Base-by-base conservation (phyloP, 1,140 invertebrate species). In the Musca domestica region DNA sequence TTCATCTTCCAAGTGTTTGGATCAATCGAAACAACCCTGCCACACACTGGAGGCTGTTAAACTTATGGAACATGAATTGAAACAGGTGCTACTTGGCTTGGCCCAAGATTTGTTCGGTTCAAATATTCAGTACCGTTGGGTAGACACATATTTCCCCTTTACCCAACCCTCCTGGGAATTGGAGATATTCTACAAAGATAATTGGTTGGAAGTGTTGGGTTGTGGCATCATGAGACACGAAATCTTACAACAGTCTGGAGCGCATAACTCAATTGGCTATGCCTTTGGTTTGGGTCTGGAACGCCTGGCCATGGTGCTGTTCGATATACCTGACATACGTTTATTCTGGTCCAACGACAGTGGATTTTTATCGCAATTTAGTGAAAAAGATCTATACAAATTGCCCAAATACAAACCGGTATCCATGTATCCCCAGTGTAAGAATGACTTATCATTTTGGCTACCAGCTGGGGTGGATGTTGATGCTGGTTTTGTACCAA, bases 121-220 rank as follows among this genome's bases (percentile, higher is more conserved):
- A 81, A 87, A 93, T 88, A 85, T 88, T 46, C 81, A 88, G 73
- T 85, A 86, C 69, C 79, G 84, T 74, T 87, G 85, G 85, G 75
- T 96, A 7, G 90, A 95, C 67, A 88, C 93, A 6, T 95, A 95
- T 82, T 99, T 99, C 76, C 98, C 98, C 1, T 99, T 99, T 74
- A 99, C 98, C 1, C 95, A 99, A 85, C 98, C 98, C 1, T 99
- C 97, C 0, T 99, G 94, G 93, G 98, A 99, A 81, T 77, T 99
- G 47, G 98, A 99, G 85, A 89, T 99, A 15, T 90, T 88, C 67
- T 90, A 90, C 74, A 88, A 95, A 72, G 89, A 88, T 70, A 84
- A 93, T 54, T 99, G 98, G 98, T 75, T 99, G 66, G 98, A 99
- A 86, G 84, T 99, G 9, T 85, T 99, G 14, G 98, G 98, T 2